Evolutionary conservation across 2,888 invertebrate species (phyloP), one percentile per base, ranked within the genome.

Genomic region (Drosophila barbarae): DNA sequence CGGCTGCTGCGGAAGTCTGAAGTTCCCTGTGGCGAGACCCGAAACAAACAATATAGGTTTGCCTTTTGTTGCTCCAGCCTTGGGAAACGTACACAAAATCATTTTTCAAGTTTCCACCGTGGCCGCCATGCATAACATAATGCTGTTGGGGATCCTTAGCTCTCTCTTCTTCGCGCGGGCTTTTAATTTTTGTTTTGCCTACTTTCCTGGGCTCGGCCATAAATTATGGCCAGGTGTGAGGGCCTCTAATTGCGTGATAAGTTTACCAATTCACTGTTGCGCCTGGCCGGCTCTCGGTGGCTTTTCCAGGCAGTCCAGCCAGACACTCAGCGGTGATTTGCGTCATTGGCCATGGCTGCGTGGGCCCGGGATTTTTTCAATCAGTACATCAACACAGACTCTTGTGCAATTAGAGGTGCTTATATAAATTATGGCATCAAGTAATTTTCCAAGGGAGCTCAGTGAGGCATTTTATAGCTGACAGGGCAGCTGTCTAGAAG

Each of bases 201-300:
- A 70, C 82, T 69, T 76, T 78, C 50, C 36, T 71, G 65, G 51
- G 76, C 71, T 51, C 28, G 56, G 38, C 50, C 67, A 69, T 85
- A 84, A 84, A 78, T 81, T 76, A 81, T 61, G 71, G 49, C 59
- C 82, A 81, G 82, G 85, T 81, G 76, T 67, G 78, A 70, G 26
- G 58, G 18, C 64, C 69, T 65, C 76, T 81, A 81, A 85, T 81
- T 85, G 81, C 85, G 84, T 81, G 85, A 84, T 81, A 81, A 85
- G 84, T 85, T 85, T 65, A 51, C 54, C 82, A 85, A 85, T 81
- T 75, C 74, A 66, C 61, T 63, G 71, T 54, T 56, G 44, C 36
- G 44, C 50, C 50, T 34, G 23, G 18, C 7, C n/a, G 7, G 30
- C 23, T 5, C 13, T 12, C 49, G 2, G 15, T 4, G 55, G 18